Percentiles rank a stretch among this genome's conserved stretches.
Conservation (phyloP, 2,113 vertebrate genomes). For the Nicator chloris region DNA sequence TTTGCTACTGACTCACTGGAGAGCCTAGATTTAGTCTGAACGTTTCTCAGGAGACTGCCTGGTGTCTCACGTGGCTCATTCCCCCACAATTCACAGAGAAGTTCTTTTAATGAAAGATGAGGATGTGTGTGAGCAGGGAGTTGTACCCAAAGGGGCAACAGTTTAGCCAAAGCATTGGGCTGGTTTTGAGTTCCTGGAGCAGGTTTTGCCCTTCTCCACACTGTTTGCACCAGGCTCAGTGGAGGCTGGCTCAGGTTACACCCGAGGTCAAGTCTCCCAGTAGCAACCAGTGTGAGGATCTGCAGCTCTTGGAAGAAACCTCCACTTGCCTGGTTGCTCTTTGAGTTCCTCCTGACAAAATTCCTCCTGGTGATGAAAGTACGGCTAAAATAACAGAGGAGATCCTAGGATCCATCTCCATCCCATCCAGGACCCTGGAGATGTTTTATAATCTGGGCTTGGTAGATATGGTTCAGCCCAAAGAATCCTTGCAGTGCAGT, state of each 20-base stretch:
- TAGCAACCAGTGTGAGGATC: accelerated
- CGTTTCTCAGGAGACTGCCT: neutral
- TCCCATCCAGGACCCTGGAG: neutral
- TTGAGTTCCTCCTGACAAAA: neutral
- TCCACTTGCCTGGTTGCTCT: neutral
- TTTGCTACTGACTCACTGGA: constrained; percentile 44
- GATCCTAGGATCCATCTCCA: neutral
- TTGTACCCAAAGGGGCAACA: neutral
- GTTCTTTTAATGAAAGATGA: neutral
- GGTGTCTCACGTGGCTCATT: neutral
- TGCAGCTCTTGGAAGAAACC: neutral
- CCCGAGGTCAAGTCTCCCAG: neutral
- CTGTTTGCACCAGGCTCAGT: neutral
- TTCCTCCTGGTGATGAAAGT: neutral
- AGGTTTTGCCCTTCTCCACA: neutral
- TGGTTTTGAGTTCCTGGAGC: neutral
- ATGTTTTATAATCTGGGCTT: neutral
- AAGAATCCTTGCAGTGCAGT: neutral
- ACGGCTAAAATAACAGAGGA: neutral
- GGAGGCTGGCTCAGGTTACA: neutral
- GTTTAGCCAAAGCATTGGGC: neutral
- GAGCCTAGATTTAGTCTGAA: constrained; percentile 33
- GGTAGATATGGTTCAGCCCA: neutral
- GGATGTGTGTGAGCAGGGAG: neutral
- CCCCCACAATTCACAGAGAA: neutral